Evolutionary conservation across 2,888 invertebrate species (phyloP), one percentile per base, ranked within the genome.

Genomic region (Oligia fasciuncula): DNA sequence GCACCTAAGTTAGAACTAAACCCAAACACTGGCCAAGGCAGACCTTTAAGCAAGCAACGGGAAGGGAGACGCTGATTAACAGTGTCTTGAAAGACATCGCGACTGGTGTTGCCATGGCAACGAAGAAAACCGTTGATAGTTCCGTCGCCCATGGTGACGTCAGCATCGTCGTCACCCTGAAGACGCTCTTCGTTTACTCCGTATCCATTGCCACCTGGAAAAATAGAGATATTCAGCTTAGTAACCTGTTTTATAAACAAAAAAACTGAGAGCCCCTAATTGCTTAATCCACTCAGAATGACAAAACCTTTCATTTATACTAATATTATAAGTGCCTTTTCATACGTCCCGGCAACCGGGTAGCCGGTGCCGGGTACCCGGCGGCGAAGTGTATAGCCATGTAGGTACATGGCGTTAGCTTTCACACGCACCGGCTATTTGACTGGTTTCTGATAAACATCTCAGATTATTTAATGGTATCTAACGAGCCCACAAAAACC

Each of bases 191-290:
- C 71, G 83, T 76, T 93, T 96, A 97, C 91, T 97, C 97, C 79
- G 97, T 97, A 79, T 97, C 97, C 97, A 97, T 97, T 60, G 97
- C 96, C 88, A 96, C 95, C 97, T 97, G 93, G 2, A 95, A 94
- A 35, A 57, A 86, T 73, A 60, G 54, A 79, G 60, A 80, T 72
- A 40, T 40, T 40, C 2, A 23, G 29, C 6, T 80, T 67, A 63
- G 19, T 62, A 66, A 75, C 4, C 4, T 35, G 9, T 49, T 46
- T 62, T n/a, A 17, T 9, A 5, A 14, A 49, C 2, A 60, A 1
- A 1, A 4, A 35, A 14, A 35, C 23, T 69, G 14, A 46, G 46
- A 46, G 46, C 9, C n/a, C 43, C 4, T 67, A 2, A 46, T 11
- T 29, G n/a, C 11, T 40, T 40, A 67, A 67, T n/a, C 9, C n/a